Evolutionary conservation across 2,113 vertebrate genomes (phyloP), one percentile per base, ranked within the genome.

Genomic region (Megalops atlanticus): DNA sequence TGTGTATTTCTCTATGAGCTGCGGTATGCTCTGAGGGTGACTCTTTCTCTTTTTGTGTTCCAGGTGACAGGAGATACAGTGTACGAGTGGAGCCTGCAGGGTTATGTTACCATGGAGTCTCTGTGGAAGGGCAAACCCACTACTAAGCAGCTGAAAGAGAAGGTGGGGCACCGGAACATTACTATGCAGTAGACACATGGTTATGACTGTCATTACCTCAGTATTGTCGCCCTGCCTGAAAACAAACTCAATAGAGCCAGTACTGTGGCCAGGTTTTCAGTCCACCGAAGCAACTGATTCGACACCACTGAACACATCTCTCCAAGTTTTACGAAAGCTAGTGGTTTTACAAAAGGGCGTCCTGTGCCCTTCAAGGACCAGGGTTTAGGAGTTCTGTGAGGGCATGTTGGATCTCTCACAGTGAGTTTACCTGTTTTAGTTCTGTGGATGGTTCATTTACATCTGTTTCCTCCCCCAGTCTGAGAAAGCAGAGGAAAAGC

Each of bases 61-160:
- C 27, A 81, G 80, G 33, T 49, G 1, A 76, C 74, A 52, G 80
- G 80, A 68, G 80, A 81, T 18, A 27, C 38, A 12, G 15, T 81
- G 38, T 81, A 81, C 27, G 80, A 81, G 4, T 81, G 54, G 52
- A 69, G 73, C 21, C 40, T 81, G 54, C 80, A 81, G 54, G 74
- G 72, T 38, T 81, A 81, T 45, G 74, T 76, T n/a, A 35, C 52
- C 54, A 16, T 81, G 74, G 80, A 81, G 54, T 36, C 49, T 24
- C 73, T 81, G 4, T 76, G 52, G 80, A 76, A 81, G 40, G 73
- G 52, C 72, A 76, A 76, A 47, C 3, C 27, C 1, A 33, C 41
- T 4, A 33, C 52, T 16, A 76, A 76, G 41, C 80, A 58, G 27
- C 52, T 18, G 11, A 68, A 69, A 74, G 52, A 81, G 52, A 27